Percentiles rank a stretch among this genome's conserved stretches.
Evolutionary conservation across 2,113 vertebrate species (phyloP).

Genomic region (Brachyhypopomus occidentalis): DNA sequence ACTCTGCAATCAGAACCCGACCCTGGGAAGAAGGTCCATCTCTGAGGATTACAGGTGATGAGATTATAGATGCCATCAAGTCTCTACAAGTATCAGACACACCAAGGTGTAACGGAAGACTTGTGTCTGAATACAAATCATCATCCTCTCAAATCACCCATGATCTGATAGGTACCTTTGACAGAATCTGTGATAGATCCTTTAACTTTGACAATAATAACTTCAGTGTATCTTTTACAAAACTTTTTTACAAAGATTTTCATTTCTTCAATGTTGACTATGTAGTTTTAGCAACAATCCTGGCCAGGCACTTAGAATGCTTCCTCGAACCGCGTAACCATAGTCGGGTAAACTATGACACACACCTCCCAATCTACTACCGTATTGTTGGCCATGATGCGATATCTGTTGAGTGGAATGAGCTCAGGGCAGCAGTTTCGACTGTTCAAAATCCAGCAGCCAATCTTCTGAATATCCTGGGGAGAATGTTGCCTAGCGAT

Average conservation of each 20-base stretch:
- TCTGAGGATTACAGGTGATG: no score
- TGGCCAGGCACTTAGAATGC: neutral
- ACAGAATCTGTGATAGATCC: neutral
- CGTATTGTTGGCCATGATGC: neutral
- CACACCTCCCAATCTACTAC: neutral
- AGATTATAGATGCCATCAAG: neutral
- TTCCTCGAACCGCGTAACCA: neutral
- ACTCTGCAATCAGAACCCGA: neutral
- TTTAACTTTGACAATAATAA: neutral
- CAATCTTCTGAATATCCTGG: neutral
- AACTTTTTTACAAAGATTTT: neutral
- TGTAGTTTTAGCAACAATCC: slow-evolving; percentile 18
- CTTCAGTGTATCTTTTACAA: neutral
- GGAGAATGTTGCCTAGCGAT: no score
- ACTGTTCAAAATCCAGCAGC: neutral
- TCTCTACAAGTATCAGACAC: neutral
- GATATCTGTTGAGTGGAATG: neutral
- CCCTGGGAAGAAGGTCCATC: neutral
- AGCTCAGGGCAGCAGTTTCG: neutral
- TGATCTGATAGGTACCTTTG: neutral
- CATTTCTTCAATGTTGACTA: slow-evolving; percentile 26
- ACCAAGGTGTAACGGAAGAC: neutral
- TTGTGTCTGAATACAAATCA: neutral
- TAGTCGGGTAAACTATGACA: neutral
- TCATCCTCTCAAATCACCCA: neutral